Base-by-base conservation (phyloP, 2,888 invertebrate species). In the Stenchaetothrips biformis region DNA sequence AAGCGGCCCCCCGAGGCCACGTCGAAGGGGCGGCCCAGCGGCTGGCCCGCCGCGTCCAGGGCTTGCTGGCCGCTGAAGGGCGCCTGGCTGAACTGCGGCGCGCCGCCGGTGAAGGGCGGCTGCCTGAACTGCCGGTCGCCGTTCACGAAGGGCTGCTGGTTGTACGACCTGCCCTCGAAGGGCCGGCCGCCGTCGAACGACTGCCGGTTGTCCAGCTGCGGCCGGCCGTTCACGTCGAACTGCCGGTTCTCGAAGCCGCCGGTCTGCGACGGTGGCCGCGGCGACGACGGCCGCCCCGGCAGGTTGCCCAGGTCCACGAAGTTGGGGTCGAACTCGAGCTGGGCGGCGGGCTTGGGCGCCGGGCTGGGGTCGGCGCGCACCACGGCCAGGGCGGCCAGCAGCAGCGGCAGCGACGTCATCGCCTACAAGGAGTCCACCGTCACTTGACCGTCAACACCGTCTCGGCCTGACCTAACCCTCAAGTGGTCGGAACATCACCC, bases 291-390 rank as follows among this genome's bases (percentile, higher is more conserved):
- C 67, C 21, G 11, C 7, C 67, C 67, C 21, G 67, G 67, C 7
- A 74, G 67, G 21, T 21, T 21, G 67, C 67, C 67, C 21, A 74
- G 67, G 67, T 74, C 67, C 67, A 74, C 67, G 67, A 74, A 74
- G 67, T 74, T 74, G 67, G 67, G 67, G 67, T 74, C 67, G 67
- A 74, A 74, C 67, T 74, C 67, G 25, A 74, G 67, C 67, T 74
- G 67, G 7, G 67, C 67, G 21, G 67, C 67, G 67, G 67, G 67
- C 67, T 67, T 67, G 67, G 67, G 67, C 37, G 37, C 37, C 37
- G 37, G 37, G 21, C 67, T 25, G 67, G 67, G 67, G 67, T 74
- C 67, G 25, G 67, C 67, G 21, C 67, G 67, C 67, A 74, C 67
- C 67, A 74, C 25, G 21, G 67, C 67, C 67, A 74, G 25, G 11